These are phyloP conservation scores for Ceyx melanurus DNA, from an alignment of 2,113 vertebrate genomes.

Conservation along the genomic window DNA sequence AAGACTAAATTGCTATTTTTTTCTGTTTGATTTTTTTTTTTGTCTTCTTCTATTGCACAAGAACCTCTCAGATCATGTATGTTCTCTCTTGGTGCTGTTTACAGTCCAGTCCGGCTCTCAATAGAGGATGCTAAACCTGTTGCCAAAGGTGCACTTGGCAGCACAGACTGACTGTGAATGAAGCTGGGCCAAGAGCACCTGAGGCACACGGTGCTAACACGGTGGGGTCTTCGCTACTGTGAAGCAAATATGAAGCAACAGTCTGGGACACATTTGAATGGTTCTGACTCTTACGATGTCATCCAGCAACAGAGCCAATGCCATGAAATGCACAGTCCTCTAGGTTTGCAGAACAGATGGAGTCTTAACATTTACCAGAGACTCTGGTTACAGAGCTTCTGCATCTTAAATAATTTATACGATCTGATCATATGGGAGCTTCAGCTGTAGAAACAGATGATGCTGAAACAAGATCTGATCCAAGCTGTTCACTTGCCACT, in stretches of 20 bases:
- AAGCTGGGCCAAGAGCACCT: background rate
- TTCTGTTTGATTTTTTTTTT: background rate
- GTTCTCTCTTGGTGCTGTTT: background rate
- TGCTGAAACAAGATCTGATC: slow-evolving; percentile 75
- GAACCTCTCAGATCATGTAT: background rate
- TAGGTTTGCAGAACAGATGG: slow-evolving; percentile 66
- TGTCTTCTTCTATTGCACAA: background rate
- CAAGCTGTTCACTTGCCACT: slow-evolving; percentile 68
- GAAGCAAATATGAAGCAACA: slow-evolving; percentile 48
- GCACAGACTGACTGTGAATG: background rate
- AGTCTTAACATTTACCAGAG: slow-evolving; percentile 64
- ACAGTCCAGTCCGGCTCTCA: background rate
- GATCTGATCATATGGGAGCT: slow-evolving; percentile 63
- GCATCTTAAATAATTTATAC: slow-evolving; percentile 77
- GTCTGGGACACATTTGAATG: background rate
- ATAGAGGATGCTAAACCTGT: background rate
- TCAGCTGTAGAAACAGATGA: slow-evolving; percentile 74
- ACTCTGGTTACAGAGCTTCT: slow-evolving; percentile 69
- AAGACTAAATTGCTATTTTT: background rate
- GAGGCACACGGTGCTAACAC: background rate
- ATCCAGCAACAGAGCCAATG: slow-evolving; percentile 42
- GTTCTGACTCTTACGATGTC: slow-evolving; percentile 47
- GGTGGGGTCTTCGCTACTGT: background rate
- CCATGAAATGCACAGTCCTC: slow-evolving; percentile 53
- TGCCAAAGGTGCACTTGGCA: background rate